Evolutionary conservation across 1,140 invertebrate species (phyloP).

Genomic region (Zaprionus tsacasi): DNA sequence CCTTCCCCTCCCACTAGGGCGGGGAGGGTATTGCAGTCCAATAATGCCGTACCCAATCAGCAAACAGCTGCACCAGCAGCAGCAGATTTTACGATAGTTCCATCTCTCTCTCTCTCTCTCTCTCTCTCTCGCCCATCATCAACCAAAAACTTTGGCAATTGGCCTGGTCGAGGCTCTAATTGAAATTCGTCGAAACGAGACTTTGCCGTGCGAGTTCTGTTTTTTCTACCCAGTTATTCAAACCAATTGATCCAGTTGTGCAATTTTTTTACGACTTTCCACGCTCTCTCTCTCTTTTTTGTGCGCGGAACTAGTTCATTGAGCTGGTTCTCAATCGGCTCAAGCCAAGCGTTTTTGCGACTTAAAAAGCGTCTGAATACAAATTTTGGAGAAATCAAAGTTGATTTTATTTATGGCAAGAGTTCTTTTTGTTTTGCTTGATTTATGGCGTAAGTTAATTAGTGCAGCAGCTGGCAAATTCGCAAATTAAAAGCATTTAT

Average conservation of each 20-base stretch:
- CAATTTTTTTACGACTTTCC: constrained; percentile 18
- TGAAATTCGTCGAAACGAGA: constrained; percentile 27
- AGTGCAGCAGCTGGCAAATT: not conserved
- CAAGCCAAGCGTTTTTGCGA: not conserved
- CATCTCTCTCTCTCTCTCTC: not conserved
- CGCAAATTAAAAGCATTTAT: not conserved
- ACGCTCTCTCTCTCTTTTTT: not conserved
- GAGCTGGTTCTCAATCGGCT: not conserved
- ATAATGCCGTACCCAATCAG: constrained; percentile 8
- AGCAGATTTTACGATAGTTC: constrained; percentile 28
- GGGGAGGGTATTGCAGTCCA: not conserved
- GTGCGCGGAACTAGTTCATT: not conserved
- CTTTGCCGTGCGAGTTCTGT: constrained; percentile 1
- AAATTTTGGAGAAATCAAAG: constrained; percentile 1
- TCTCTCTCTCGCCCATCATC: not conserved
- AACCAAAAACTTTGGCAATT: constrained; percentile 25
- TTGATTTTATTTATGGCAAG: not conserved
- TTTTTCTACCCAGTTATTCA: not conserved
- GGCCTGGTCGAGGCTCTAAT: constrained; percentile 19
- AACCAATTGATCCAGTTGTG: constrained; percentile 25
- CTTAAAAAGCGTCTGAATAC: not conserved
- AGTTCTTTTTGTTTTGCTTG: not conserved
- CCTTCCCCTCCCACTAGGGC: not conserved
- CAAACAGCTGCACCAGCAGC: constrained; percentile 3
- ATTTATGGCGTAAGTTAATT: not conserved